Evolutionary conservation across 2,797 vertebrate species (phyloP).

Genomic region (Ceyx erithaca): DNA sequence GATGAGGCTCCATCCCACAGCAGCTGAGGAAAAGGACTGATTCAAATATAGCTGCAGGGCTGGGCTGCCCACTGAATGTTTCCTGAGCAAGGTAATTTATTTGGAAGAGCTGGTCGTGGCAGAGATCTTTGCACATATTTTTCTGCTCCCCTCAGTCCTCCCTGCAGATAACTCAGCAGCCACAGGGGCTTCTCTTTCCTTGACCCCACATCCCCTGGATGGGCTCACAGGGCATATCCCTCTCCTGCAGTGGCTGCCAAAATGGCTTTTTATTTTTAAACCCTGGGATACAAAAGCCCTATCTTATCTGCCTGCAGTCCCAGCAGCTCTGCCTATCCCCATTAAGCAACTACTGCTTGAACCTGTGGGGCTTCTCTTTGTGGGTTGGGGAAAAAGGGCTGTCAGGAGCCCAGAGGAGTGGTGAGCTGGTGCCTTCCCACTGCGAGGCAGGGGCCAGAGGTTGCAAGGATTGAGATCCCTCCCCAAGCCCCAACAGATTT

Average conservation of each 20-base stretch:
- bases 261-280: slow-evolving; percentile 58
- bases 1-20: background rate
- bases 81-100: background rate
- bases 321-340: background rate
- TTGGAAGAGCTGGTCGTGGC: background rate
- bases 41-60: background rate
- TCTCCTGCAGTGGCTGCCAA: background rate
- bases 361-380: background rate
- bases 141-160: background rate
- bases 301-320: background rate
- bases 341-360: background rate
- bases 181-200: background rate
- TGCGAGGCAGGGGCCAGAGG: background rate
- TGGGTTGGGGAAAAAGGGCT: background rate
- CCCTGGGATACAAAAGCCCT: background rate
- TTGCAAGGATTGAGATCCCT: background rate
- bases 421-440: background rate
- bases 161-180: background rate
- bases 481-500: background rate
- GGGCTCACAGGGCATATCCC: background rate
- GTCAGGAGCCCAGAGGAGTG: background rate
- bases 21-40: background rate
- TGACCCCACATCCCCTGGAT: background rate
- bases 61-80: background rate
- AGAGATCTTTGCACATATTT: background rate